Base-by-base conservation (phyloP, 1,140 invertebrate species). In the Manduca sexta region DNA sequence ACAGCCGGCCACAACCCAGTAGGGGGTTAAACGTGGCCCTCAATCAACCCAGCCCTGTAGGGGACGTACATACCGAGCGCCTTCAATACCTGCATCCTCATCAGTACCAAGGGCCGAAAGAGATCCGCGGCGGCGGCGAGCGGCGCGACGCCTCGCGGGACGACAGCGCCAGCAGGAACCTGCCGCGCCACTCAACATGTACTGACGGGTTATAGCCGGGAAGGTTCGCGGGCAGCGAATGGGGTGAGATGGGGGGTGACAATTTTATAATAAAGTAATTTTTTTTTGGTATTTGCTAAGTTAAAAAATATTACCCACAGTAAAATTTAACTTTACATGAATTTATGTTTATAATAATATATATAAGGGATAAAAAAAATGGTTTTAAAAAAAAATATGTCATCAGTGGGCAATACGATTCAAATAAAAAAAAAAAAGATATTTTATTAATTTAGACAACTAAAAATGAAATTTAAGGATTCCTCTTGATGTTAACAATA, bases 91-190 rank as follows among this genome's bases (percentile, higher is more conserved):
- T 64, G 29, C 29, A 30, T 44, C 42, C 14, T 31, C 30, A 16
- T 80, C 70, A 84, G 68, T 81, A 75, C 81, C 81, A 84, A 64
- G 81, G 81, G 72, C 81, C 81, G 81, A 84, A 84, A 82, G 81
- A 84, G 78, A 84, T 84, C 62, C 74, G 61, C 39, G 77, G 69
- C 48, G 80, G 80, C 47, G 78, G 73, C 40, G 73, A 73, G 17
- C 72, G 69, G 17, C 76, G 67, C 12, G 65, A 67, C 21, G 64
- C 52, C 35, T 60, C 55, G 17, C 70, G 68, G 45, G 71, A 69
- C 49, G 71, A 66, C 66, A 81, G 53, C 68, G 65, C 74, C 73
- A 82, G 49, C 60, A 72, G 56, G 69, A 82, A 84, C 69, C 81
- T 84, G 67, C 21, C 66, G 41, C 56, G 44, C 45, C 40, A 31